Base-by-base conservation (phyloP, 2,797 vertebrate genomes). In the Silurus aristotelis region DNA sequence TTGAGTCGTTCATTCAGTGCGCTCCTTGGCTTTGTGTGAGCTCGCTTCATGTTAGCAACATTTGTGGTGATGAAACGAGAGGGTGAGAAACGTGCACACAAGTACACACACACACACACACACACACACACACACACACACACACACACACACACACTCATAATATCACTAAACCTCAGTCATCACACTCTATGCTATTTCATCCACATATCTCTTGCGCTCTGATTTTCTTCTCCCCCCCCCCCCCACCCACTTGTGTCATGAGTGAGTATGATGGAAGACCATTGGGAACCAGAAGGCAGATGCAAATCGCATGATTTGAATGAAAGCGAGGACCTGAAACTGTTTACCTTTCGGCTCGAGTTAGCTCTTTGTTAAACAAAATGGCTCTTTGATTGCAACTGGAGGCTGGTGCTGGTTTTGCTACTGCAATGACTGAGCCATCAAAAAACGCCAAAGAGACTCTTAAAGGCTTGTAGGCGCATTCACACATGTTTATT, bases 11-110 rank as follows among this genome's bases (percentile, higher is more conserved):
- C 43, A 86, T 91, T 92, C 92, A 85, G 87, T 82, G 85, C 67
- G 85, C 89, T 91, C 89, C 60, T 91, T 87, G 68, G 64, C 79
- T 83, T 91, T 89, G 91, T 91, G 85, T 86, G 85, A 15, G 87
- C 84, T 93, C 93, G 91, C 89, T 92, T 93, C 87, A 67, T 72
- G 89, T 93, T 91, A 89, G 22, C 14, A 87, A 60, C 87, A 70
- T 88, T 88, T 27, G 75, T 67, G 48, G 56, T 77, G 56, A 89
- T n/a, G 71, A 85, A 72, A 82, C 61, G 46, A 38, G 43, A 72
- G 9, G 20, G 75, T 17, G 75, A 43, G 56, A 72, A 52, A 66
- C 25, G 27, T 55, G 25, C 63, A 58, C 46, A 55, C 46, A 31
- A 14, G 0, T 48, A 20, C 46, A 27, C 80, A 38, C 38, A 48